Evolutionary conservation across 1,140 invertebrate species (phyloP).

Genomic region (Habropoda laboriosa): DNA sequence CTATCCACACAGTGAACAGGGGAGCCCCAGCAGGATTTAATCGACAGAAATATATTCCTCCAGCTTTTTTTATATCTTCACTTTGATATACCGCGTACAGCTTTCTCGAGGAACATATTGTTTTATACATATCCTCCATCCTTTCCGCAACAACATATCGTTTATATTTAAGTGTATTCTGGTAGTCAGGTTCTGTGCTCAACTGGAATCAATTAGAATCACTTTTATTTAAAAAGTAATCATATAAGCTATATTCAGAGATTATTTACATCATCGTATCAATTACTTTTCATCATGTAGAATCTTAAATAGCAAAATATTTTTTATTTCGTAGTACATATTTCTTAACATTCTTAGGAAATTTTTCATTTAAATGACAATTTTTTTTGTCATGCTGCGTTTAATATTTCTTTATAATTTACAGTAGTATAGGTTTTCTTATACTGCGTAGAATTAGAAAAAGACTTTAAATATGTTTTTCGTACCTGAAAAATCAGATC

Average conservation of each 20-base stretch:
- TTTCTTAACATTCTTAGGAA: no score
- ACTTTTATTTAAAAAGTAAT: no score
- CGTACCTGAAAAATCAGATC: conserved; percentile 11
- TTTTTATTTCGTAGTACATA: no score
- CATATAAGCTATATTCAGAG: no score
- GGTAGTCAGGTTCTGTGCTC: background rate
- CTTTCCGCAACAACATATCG: background rate
- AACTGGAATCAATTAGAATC: background rate
- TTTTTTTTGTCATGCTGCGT: no score
- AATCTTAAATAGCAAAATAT: no score
- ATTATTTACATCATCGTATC: no score
- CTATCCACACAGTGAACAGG: conserved; percentile 6
- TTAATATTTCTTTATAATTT: no score
- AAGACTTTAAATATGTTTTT: background rate
- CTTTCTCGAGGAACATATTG: conserved; percentile 20
- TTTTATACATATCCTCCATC: conserved; percentile 30
- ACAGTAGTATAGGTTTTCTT: no score
- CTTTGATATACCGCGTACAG: conserved; percentile 2
- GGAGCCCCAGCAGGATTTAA: conserved; percentile 20
- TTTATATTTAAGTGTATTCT: background rate
- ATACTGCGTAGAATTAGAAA: no score
- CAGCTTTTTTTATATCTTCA: conserved; percentile 42
- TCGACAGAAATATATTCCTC: conserved; percentile 16
- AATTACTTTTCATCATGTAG: no score
- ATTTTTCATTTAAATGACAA: no score